Conservation (phyloP, 2,888 invertebrate species). For the Sericinus montela region DNA sequence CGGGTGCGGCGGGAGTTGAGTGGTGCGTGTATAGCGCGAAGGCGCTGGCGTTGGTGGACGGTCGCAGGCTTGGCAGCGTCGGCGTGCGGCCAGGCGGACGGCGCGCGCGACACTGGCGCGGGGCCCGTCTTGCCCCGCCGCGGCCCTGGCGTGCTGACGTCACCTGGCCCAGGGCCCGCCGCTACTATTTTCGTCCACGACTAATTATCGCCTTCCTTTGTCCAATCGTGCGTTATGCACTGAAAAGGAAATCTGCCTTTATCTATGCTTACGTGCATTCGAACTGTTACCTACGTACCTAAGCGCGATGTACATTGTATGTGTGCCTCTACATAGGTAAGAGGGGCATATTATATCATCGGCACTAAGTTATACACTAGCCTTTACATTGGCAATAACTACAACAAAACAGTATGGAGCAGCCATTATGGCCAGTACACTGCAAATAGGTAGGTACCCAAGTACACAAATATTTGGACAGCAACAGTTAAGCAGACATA, state of each 20-base stretch:
- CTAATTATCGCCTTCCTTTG: slow-evolving; percentile 77
- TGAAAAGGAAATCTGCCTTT: slow-evolving; percentile 60
- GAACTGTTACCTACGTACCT: neutral
- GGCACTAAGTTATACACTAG: neutral
- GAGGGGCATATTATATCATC: neutral
- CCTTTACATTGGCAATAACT: too few relatives aligned
- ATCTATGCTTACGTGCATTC: slow-evolving; percentile 26
- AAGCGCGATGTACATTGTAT: neutral
- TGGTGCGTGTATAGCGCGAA: slow-evolving; percentile 34
- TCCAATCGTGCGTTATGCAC: slow-evolving; percentile 50
- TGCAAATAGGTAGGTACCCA: too few relatives aligned
- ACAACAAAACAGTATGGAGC: too few relatives aligned
- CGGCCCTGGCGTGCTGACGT: slow-evolving; percentile 73
- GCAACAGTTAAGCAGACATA: too few relatives aligned
- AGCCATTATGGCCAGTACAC: too few relatives aligned
- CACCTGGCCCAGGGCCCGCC: slow-evolving; percentile 78
- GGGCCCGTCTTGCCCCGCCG: slow-evolving; percentile 78
- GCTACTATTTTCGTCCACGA: slow-evolving; percentile 74
- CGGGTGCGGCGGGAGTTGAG: slow-evolving; percentile 28
- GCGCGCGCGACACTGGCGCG: slow-evolving; percentile 79
- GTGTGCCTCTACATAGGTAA: neutral
- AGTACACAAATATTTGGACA: too few relatives aligned
- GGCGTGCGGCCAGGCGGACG: slow-evolving; percentile 72
- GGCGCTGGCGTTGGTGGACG: slow-evolving; percentile 28
- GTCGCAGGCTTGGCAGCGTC: slow-evolving; percentile 35